Evolutionary conservation across 2,797 vertebrate species (phyloP).

Genomic region (Coregonus sp.): DNA sequence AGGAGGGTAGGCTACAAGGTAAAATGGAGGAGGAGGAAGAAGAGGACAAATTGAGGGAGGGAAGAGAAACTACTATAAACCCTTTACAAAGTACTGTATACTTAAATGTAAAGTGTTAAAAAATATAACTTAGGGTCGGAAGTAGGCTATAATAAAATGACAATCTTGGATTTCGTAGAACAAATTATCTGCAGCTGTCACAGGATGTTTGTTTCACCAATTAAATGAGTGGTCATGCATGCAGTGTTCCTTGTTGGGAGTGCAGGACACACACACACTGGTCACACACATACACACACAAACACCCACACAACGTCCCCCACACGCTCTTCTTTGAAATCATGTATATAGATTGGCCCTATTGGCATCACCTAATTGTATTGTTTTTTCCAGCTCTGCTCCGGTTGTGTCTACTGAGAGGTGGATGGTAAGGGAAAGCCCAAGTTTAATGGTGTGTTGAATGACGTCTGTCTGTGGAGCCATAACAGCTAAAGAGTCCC

Average conservation of each 20-base stretch:
- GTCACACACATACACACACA: too few species aligned
- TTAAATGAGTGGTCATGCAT: too few species aligned
- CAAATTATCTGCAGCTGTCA: too few species aligned
- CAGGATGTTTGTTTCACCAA: too few species aligned
- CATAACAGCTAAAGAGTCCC: background rate
- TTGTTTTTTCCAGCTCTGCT: background rate
- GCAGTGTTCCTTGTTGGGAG: too few species aligned
- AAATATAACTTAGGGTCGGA: background rate
- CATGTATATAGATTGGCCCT: too few species aligned
- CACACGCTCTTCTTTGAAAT: too few species aligned
- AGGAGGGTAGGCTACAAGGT: background rate
- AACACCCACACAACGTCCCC: too few species aligned
- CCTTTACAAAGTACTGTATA: background rate
- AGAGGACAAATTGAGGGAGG: background rate
- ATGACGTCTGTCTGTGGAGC: background rate
- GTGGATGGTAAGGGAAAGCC: conserved; percentile 12
- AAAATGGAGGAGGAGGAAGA: background rate
- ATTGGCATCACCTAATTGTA: background rate
- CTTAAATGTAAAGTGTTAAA: background rate
- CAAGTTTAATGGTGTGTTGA: conserved; percentile 28
- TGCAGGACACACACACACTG: too few species aligned
- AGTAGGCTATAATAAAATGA: too few species aligned
- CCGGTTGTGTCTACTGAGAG: background rate
- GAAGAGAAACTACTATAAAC: too few species aligned
- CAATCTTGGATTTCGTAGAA: too few species aligned